A percentile compares a stretch with the other conserved stretches of the same genome.
Conservation (phyloP, 2,113 vertebrate genomes). For the Vulpes lagopus region DNA sequence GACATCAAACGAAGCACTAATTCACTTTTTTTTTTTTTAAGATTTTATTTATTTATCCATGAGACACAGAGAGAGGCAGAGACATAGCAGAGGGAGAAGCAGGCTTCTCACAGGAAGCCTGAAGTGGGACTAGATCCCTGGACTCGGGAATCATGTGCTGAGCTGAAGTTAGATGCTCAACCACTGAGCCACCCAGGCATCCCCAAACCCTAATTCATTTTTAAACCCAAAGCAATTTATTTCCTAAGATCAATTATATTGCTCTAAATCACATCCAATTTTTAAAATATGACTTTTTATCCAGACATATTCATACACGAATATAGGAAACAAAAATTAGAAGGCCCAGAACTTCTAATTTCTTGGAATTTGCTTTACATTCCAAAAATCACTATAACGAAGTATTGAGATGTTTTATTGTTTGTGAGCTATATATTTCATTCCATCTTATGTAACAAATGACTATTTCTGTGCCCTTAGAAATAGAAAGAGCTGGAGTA, state of each 20-base stretch:
- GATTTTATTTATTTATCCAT: background rate
- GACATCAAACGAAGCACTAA: constrained; percentile 17
- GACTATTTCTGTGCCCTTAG: background rate
- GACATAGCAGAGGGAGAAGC: background rate
- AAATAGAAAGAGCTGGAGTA: background rate
- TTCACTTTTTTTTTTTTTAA: background rate
- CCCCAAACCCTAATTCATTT: constrained; percentile 18
- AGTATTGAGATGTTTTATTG: background rate
- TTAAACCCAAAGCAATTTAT: constrained; percentile 44
- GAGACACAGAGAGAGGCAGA: background rate
- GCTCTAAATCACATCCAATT: background rate
- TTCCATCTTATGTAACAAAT: background rate
- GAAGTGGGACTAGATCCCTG: background rate
- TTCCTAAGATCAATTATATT: background rate
- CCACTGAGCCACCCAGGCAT: background rate
- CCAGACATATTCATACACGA: background rate
- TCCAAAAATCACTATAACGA: background rate
- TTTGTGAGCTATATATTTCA: background rate
- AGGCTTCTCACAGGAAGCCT: background rate
- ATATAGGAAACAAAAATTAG: constrained; percentile 22
- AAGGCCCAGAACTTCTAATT: background rate
- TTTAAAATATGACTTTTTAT: constrained; percentile 35
- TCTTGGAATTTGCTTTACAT: constrained; percentile 54
- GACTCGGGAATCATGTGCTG: background rate
- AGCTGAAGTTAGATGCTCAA: background rate